Base-by-base conservation (phyloP, 2,888 invertebrate genomes). In the Neria commutata region DNA sequence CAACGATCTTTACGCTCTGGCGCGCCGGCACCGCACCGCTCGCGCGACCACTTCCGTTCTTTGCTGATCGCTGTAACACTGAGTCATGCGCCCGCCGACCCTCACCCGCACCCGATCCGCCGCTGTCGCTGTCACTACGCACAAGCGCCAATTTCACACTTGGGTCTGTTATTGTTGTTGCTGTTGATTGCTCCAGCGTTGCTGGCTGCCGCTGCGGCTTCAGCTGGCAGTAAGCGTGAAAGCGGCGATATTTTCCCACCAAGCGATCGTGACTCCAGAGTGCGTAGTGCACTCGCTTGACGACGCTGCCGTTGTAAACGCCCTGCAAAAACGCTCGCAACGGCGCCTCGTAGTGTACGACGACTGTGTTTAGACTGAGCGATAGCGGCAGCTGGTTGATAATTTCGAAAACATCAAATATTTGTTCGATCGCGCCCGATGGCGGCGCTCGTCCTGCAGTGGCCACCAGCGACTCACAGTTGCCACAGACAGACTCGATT, bases 321-420 rank as follows among this genome's bases (percentile, higher is more conserved):
- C 33, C 34, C 17, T 40, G 57, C 56, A 67, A 54, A 60, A 72
- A 74, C 45, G 56, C 56, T 55, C 60, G 62, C 45, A 75, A 62
- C 49, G 63, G 50, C 42, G 57, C 55, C 47, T 74, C 70, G 56
- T 71, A 74, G 46, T 42, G 65, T 56, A 75, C 55, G 53, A 72
- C 55, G 29, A 67, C 56, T 24, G 61, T 65, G 57, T 76, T 74
- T 40, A 76, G 64, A 45, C 69, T 62, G n/a, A 52, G 56, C 37
- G 75, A 69, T 45, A 74, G 54, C 24, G 56, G 53, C 52, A 71
- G 66, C 49, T 63, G 45, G 5, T 56, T 53, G 37, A 68, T 64
- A 19, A 72, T 60, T 37, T 63, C 45, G 14, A 55, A 56, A 8
- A 71, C 29, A 50, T 71, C 55, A 10, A 70, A 53, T 37, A 62